Evolutionary conservation across 2,797 vertebrate genomes (phyloP), one percentile per base, ranked within the genome.

Genomic region (Semotilus atromaculatus): DNA sequence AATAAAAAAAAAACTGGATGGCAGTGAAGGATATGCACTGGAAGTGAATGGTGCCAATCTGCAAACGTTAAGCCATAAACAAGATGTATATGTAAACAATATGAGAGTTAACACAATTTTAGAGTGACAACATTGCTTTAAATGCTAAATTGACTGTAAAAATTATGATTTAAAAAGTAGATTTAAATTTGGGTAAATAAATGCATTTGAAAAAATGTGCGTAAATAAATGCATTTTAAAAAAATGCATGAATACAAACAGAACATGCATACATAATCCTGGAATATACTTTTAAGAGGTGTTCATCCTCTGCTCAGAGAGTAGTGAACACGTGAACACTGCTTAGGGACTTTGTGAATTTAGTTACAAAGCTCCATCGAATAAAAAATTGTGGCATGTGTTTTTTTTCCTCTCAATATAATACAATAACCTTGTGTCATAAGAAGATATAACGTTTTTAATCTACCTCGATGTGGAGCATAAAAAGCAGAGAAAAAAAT

Each of bases 311-410:
- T 68, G 9, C 10, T 55, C 19, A 53, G 29, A 31, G 43, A 23
- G 48, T 21, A 74, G 18, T 53, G 73, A 76, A 76, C 31, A 58
- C 53, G 18, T 53, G 73, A 76, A 76, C 31, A 58, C 53, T 76
- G 23, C 14, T 60, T 60, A 76, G 21, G 9, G 74, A 76, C 53
- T 21, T 7, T 60, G 19, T 40, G 74, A 58, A 16, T 77, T 40
- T 40, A 34, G 76, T 14, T 48, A 48, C 14, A 29, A 21, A 51
- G n/a, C 26, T 21, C 9, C 45, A 29, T 31, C 2, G 0, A 73
- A 74, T 51, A 51, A 19, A 21, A 51, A 51, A 21, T 8, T 73
- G 3, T 29, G 16, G 9, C 19, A 36, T 55, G 58, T 40, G 45
- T 48, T 48, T 58, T 64, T 77, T 29, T 45, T 8, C 2, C n/a